A percentile compares a stretch with the other conserved stretches of the same genome.
Evolutionary conservation across 2,113 vertebrate genomes (phyloP).

Genomic region (Craseonycteris thonglongyai): DNA sequence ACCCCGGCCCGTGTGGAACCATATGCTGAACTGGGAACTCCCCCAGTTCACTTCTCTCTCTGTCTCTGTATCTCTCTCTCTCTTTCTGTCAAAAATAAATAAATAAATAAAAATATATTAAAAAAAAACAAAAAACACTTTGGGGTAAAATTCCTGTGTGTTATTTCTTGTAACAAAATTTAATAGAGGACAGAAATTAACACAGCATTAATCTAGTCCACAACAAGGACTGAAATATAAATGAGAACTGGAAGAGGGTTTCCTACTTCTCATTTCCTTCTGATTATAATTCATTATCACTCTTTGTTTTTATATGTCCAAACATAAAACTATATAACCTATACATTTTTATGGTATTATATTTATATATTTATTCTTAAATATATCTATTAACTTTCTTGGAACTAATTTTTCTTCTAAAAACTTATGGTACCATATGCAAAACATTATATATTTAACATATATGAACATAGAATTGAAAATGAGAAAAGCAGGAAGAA

Average conservation of each 20-base stretch:
- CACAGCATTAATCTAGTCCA: slow-evolving; percentile 55
- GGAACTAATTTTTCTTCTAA: background rate
- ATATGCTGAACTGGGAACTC: too few species aligned
- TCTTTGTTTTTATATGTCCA: background rate
- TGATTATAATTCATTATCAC: slow-evolving; percentile 24
- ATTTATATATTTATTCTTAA: background rate
- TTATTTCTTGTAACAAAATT: slow-evolving; percentile 61
- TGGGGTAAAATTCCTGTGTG: slow-evolving; percentile 33
- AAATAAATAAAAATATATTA: too few species aligned
- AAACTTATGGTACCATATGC: background rate
- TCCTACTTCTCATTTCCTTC: slow-evolving; percentile 14
- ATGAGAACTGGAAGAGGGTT: slow-evolving; percentile 13
- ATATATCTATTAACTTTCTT: background rate
- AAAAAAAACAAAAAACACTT: too few species aligned
- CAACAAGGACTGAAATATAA: slow-evolving; percentile 51
- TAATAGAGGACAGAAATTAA: slow-evolving; percentile 67
- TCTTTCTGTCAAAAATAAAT: too few species aligned
- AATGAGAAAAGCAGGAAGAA: background rate
- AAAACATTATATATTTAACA: background rate
- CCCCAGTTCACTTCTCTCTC: too few species aligned
- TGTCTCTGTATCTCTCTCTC: too few species aligned
- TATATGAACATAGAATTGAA: background rate
- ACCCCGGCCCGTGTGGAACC: too few species aligned
- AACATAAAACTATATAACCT: slow-evolving; percentile 49
- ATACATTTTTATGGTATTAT: slow-evolving; percentile 45